Evolutionary conservation across 2,113 vertebrate genomes (phyloP).

Genomic region (Theristicus caerulescens): DNA sequence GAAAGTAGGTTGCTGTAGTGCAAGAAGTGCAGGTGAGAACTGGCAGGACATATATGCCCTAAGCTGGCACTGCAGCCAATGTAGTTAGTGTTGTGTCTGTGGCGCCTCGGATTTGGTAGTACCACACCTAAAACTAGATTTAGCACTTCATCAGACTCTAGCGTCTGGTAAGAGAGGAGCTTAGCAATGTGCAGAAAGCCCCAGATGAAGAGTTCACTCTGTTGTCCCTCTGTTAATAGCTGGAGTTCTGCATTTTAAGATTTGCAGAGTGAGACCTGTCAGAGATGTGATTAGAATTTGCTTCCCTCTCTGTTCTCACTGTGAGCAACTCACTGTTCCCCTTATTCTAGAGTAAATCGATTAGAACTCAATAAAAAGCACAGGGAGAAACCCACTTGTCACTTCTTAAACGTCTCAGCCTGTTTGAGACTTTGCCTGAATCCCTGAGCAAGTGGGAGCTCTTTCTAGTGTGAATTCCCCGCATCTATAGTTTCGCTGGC

Average conservation of each 20-base stretch:
- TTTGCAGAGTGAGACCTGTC: slow-evolving; percentile 9
- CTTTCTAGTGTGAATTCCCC: slow-evolving; percentile 1
- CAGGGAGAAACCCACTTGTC: not conserved
- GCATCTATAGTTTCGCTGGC: not conserved
- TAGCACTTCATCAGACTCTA: not conserved
- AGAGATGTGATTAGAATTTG: not conserved
- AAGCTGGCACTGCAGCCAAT: fast-evolving
- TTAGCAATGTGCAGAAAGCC: not conserved
- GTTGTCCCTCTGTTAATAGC: not conserved
- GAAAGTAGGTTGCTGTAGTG: not conserved
- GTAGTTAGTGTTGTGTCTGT: fast-evolving
- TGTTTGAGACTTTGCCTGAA: slow-evolving; percentile 31
- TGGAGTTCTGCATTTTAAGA: not conserved
- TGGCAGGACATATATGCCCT: fast-evolving
- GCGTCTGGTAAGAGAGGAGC: not conserved
- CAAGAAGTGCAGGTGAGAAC: not conserved
- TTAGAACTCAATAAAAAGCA: slow-evolving; percentile 25
- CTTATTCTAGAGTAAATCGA: slow-evolving; percentile 4
- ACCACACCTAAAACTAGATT: not conserved
- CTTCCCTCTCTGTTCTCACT: not conserved
- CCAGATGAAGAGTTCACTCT: not conserved
- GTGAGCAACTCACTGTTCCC: not conserved
- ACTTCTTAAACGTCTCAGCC: slow-evolving; percentile 53
- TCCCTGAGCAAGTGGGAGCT: slow-evolving; percentile 43
- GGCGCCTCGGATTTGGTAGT: not conserved